Percentiles rank a stretch among this genome's conserved stretches.
Conservation (phyloP, 2,113 vertebrate species). For the Leptocoma aspasia region DNA sequence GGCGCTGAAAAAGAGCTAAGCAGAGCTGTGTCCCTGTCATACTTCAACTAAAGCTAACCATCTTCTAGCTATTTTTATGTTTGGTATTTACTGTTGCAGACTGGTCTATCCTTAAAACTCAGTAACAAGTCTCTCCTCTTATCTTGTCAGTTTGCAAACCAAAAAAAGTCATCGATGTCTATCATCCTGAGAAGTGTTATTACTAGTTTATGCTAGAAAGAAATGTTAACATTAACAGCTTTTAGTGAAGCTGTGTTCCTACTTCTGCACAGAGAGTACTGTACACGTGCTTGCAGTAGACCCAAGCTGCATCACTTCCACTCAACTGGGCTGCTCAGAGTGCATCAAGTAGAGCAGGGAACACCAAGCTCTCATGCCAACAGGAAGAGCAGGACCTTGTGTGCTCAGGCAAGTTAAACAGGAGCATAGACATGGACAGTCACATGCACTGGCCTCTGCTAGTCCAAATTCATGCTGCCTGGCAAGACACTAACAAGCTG, state of each 20-base stretch:
- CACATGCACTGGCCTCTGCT: neutral
- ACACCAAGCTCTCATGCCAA: neutral
- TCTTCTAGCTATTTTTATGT: neutral
- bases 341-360: neutral
- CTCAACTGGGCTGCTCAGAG: neutral
- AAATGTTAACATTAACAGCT: neutral
- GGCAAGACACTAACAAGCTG: neutral
- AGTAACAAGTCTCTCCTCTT: neutral
- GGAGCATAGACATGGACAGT: neutral
- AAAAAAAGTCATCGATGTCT: neutral
- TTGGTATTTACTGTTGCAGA: neutral
- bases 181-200: neutral
- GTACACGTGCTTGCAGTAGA: neutral
- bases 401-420: neutral
- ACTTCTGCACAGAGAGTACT: neutral
- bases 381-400: neutral
- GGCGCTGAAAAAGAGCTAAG: neutral
- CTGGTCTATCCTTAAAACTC: neutral
- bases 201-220: neutral
- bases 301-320: neutral
- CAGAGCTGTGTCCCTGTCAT: neutral
- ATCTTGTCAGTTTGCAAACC: neutral
- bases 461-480: neutral
- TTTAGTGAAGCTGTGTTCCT: neutral
- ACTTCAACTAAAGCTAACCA: neutral